These are phyloP conservation scores for Congeria kusceri DNA, from an alignment of 2,888 invertebrate species.

Conservation along the genomic window DNA sequence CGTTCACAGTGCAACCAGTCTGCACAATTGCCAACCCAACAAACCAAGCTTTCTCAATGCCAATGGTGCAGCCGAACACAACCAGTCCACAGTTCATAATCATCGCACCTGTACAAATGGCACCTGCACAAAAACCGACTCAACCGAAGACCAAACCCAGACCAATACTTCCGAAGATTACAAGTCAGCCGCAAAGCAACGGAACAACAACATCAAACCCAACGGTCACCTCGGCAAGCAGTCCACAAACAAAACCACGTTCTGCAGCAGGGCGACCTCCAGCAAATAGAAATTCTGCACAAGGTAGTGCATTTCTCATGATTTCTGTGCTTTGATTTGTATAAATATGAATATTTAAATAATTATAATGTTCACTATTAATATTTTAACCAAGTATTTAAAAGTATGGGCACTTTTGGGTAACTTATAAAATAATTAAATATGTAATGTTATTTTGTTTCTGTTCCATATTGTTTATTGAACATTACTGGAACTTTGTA, in stretches of 20 bases:
- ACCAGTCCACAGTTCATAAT: constrained; percentile 31
- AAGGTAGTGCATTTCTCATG: constrained; percentile 18
- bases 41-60: neutral
- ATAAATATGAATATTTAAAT: too few relatives aligned
- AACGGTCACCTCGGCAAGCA: neutral
- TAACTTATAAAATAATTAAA: too few relatives aligned
- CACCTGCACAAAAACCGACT: constrained; percentile 11
- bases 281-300: constrained; percentile 2
- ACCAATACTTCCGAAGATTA: constrained; percentile 54
- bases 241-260: constrained; percentile 11
- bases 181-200: constrained; percentile 9
- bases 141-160: constrained; percentile 36
- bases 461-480: too few relatives aligned
- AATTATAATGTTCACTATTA: too few relatives aligned
- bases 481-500: too few relatives aligned
- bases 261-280: neutral
- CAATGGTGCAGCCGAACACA: constrained; percentile 17
- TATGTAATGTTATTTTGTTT: too few relatives aligned
- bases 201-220: neutral
- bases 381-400: too few relatives aligned
- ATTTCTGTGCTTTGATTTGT: too few relatives aligned
- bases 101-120: constrained; percentile 26
- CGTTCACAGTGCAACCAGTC: neutral
- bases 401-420: too few relatives aligned
- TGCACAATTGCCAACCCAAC: neutral